A percentile compares a stretch with the other conserved stretches of the same genome.
These are phyloP conservation scores for Dreissena polymorpha DNA, from an alignment of 1,140 invertebrate genomes.

Conservation along the genomic window DNA sequence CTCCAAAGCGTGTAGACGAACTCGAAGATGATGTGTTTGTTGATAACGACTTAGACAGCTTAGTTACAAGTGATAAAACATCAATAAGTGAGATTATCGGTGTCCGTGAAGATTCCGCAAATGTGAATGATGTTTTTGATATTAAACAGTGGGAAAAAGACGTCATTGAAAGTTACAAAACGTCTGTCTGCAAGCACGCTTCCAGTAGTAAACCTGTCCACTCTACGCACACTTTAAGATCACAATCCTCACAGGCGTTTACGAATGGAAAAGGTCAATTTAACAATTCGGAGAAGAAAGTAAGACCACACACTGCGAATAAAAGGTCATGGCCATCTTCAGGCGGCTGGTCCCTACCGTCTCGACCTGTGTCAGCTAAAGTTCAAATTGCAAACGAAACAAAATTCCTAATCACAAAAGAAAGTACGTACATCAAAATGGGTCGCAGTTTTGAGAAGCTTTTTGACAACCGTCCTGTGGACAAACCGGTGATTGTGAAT, in stretches of 20 bases:
- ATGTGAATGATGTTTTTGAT: conserved; percentile 44
- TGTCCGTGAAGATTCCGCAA: conserved; percentile 4
- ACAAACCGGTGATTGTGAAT: conserved; percentile 43
- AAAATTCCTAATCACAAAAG: conserved; percentile 47
- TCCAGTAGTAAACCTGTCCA: neutral
- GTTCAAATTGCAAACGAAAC: neutral
- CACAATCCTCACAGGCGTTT: conserved; percentile 29
- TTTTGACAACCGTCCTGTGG: conserved; percentile 23
- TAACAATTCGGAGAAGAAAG: neutral
- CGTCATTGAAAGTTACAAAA: conserved; percentile 49
- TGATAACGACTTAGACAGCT: conserved; percentile 17
- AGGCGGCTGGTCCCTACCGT: neutral
- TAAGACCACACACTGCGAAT: conserved; percentile 42
- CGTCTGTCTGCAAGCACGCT: conserved; percentile 19
- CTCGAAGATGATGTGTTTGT: conserved; percentile 37
- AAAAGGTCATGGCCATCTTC: conserved; percentile 10
- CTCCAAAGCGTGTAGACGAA: conserved; percentile 5
- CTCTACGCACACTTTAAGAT: conserved; percentile 16
- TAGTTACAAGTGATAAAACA: neutral
- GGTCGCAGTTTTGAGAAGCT: conserved; percentile 44
- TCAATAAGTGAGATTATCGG: conserved; percentile 18
- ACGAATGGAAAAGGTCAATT: neutral
- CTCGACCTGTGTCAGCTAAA: conserved; percentile 25
- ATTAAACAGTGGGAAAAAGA: conserved; percentile 42
- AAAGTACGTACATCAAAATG: conserved; percentile 47